Evolutionary conservation across 2,113 vertebrate species (phyloP).

Genomic region (Cephalopholis sonnerati): DNA sequence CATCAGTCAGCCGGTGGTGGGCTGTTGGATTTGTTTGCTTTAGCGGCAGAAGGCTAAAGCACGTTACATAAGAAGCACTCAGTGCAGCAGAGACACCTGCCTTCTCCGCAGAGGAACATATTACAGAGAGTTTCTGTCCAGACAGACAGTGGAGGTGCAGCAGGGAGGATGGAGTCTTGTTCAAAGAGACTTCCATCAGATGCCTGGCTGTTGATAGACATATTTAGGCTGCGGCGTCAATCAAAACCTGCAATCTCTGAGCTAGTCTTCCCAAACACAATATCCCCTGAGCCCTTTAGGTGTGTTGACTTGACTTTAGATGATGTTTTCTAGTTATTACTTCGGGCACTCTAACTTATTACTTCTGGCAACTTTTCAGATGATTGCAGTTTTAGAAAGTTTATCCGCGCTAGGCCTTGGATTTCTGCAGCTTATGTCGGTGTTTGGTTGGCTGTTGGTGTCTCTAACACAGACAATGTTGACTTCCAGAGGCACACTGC

Average conservation of each 20-base stretch:
- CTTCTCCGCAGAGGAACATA: conserved; percentile 43
- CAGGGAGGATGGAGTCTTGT: conserved; percentile 21
- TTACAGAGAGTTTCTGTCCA: conserved; percentile 45
- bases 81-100: conserved; percentile 77
- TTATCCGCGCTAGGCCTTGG: not conserved
- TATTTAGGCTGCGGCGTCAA: conserved; percentile 28
- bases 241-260: conserved; percentile 26
- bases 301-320: conserved; percentile 23
- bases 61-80: conserved; percentile 80
- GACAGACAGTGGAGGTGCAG: conserved; percentile 53
- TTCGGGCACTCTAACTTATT: conserved; percentile 1
- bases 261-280: conserved; percentile 14
- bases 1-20: conserved; percentile 66
- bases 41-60: conserved; percentile 79
- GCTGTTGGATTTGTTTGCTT: conserved; percentile 79
- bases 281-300: conserved; percentile 10
- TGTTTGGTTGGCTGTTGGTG: not conserved
- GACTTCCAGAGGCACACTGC: not conserved
- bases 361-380: not conserved
- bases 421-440: not conserved
- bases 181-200: conserved; percentile 55
- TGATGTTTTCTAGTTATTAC: not conserved
- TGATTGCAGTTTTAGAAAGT: conserved; percentile 1
- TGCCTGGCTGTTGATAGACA: conserved; percentile 25
- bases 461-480: not conserved